Evolutionary conservation across 2,797 vertebrate species (phyloP).

Genomic region (Benthosema pterotum): DNA sequence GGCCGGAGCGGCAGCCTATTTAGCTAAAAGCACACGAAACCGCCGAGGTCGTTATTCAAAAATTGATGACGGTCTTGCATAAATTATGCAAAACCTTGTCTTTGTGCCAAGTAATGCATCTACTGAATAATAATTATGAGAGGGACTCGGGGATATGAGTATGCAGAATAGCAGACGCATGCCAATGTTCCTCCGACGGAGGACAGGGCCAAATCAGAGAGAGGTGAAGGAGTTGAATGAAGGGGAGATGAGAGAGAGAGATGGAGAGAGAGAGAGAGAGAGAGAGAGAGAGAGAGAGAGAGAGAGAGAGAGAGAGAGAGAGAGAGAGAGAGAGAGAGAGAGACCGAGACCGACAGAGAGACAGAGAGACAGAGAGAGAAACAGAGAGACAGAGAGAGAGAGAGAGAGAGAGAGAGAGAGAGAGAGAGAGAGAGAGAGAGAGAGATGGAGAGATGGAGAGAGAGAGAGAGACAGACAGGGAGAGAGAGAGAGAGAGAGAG

Average conservation of each 20-base stretch:
- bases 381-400: background rate
- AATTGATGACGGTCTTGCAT: conserved; percentile 85
- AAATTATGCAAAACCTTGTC: conserved; percentile 88
- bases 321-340: conserved; percentile 15
- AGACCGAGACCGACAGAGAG: conserved; percentile 8
- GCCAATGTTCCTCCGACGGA: conserved; percentile 54
- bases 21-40: conserved; percentile 79
- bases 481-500: background rate
- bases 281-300: background rate
- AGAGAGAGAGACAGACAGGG: background rate
- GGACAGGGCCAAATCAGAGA: conserved; percentile 33
- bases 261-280: background rate
- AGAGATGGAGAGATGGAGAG: background rate
- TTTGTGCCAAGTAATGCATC: conserved; percentile 82
- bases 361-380: conserved; percentile 7
- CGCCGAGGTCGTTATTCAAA: conserved; percentile 77
- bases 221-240: background rate
- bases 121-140: conserved; percentile 81
- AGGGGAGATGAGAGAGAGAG: background rate
- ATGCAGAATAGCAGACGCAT: conserved; percentile 60
- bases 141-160: conserved; percentile 63
- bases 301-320: background rate
- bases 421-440: background rate
- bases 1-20: conserved; percentile 72
- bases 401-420: background rate